Percentiles rank a stretch among this genome's conserved stretches.
Evolutionary conservation across 2,888 invertebrate species (phyloP).

Genomic region (Dryobota labecula): DNA sequence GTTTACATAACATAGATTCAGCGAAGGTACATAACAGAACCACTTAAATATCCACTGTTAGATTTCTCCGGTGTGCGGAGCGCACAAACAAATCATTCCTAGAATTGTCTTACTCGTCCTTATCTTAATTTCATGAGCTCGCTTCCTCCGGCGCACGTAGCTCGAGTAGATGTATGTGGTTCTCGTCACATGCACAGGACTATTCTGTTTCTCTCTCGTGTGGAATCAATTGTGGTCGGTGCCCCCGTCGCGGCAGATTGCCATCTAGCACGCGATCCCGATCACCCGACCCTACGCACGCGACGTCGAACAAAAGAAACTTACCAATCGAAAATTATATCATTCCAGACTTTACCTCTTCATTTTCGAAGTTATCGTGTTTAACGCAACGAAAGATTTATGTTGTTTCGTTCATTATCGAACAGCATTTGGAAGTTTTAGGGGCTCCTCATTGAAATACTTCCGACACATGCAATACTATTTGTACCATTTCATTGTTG

Average conservation of each 20-base stretch:
- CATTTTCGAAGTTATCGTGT: conserved; percentile 66
- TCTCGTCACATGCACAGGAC: conserved; percentile 66
- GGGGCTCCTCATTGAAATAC: conserved; percentile 37
- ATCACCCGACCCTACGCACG: conserved; percentile 85
- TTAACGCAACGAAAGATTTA: conserved; percentile 51
- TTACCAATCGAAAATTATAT: conserved; percentile 79
- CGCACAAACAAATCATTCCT: conserved; percentile 64
- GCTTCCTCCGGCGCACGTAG: conserved; percentile 56
- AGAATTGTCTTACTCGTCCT: conserved; percentile 61
- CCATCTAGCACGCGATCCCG: conserved; percentile 87
- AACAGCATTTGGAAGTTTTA: conserved; percentile 37
- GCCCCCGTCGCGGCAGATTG: conserved; percentile 83
- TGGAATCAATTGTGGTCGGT: conserved; percentile 87
- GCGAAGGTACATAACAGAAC: conserved; percentile 39
- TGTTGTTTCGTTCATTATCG: conserved; percentile 47
- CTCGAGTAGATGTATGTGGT: conserved; percentile 46
- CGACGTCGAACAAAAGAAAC: conserved; percentile 84
- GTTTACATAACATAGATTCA: conserved; percentile 54
- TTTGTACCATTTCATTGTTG: conserved; percentile 78
- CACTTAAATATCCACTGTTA: conserved; percentile 57
- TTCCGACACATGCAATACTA: conserved; percentile 44
- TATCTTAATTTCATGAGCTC: conserved; percentile 69
- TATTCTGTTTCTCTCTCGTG: conserved; percentile 73
- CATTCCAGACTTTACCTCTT: conserved; percentile 74
- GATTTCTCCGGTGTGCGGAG: conserved; percentile 54